Evolutionary conservation across 2,113 vertebrate genomes (phyloP).

Genomic region (Thamnaconus septentrionalis): DNA sequence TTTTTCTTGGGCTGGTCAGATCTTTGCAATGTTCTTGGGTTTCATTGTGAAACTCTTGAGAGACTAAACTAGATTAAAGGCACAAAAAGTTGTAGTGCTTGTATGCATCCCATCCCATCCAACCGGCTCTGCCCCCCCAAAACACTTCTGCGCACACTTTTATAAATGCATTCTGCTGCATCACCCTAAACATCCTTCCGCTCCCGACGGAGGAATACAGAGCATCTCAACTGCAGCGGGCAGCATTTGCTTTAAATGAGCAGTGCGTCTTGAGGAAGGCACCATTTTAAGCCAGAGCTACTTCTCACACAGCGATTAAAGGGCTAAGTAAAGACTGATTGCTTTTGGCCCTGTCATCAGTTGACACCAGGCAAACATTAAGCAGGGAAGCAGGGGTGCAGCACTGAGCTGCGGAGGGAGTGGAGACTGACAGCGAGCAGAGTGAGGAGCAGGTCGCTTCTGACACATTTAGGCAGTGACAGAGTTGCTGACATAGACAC

Average conservation of each 20-base stretch:
- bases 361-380: conserved; percentile 39
- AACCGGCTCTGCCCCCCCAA: too few relatives aligned
- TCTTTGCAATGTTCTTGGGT: too few relatives aligned
- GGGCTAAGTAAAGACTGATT: conserved; percentile 22
- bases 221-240: too few relatives aligned
- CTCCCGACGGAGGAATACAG: too few relatives aligned
- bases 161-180: too few relatives aligned
- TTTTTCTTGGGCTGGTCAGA: too few relatives aligned
- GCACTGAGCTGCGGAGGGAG: conserved; percentile 19
- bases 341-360: conserved; percentile 47
- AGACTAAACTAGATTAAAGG: too few relatives aligned
- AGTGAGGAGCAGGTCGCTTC: conserved; percentile 22
- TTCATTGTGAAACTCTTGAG: too few relatives aligned
- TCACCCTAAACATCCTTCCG: too few relatives aligned
- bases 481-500: not conserved
- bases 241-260: conserved; percentile 38
- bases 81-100: too few relatives aligned
- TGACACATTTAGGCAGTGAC: not conserved
- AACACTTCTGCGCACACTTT: too few relatives aligned
- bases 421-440: conserved; percentile 19
- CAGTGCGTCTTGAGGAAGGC: conserved; percentile 37
- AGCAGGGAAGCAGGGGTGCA: conserved; percentile 13
- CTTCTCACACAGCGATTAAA: conserved; percentile 30
- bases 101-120: too few relatives aligned
- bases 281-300: conserved; percentile 35